phyloP scores from a whole-genome alignment of 1,140 invertebrate genomes.

The Sminthurinus signatus region DNA sequence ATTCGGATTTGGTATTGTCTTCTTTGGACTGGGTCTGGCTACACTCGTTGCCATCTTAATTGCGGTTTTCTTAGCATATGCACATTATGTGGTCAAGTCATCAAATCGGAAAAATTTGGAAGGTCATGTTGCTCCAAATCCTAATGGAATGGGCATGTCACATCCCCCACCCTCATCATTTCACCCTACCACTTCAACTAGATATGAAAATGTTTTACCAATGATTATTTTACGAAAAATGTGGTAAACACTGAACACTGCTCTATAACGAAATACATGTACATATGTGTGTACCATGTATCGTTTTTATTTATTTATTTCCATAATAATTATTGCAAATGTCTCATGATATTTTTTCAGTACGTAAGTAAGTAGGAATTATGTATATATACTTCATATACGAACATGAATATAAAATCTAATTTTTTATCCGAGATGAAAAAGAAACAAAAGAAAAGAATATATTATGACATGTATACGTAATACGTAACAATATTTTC shows the following conservation, averaged over 20 bases:
- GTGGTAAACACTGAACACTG: conserved; percentile 15
- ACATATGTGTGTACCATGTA: too few relatives aligned
- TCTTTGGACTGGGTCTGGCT: conserved; percentile 75
- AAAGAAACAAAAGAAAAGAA: too few relatives aligned
- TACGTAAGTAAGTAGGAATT: not conserved
- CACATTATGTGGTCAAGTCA: conserved; percentile 18
- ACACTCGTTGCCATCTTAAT: conserved; percentile 58
- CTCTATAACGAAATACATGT: not conserved
- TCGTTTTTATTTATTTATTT: too few relatives aligned
- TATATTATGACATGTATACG: too few relatives aligned
- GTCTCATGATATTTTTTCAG: too few relatives aligned
- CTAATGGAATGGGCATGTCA: too few relatives aligned
- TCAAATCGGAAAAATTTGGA: not conserved
- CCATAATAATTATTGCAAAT: too few relatives aligned
- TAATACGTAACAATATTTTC: too few relatives aligned
- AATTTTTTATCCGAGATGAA: too few relatives aligned
- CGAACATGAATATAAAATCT: too few relatives aligned
- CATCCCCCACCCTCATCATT: too few relatives aligned
- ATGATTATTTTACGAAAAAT: conserved; percentile 25
- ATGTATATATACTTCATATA: too few relatives aligned
- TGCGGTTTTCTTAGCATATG: conserved; percentile 40
- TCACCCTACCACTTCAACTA: not conserved
- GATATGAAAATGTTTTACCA: conserved; percentile 12
- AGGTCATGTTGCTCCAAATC: not conserved
- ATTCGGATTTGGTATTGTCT: conserved; percentile 76